phyloP scores from a whole-genome alignment of 2,113 vertebrate species.

The Amphilophus citrinellus region DNA sequence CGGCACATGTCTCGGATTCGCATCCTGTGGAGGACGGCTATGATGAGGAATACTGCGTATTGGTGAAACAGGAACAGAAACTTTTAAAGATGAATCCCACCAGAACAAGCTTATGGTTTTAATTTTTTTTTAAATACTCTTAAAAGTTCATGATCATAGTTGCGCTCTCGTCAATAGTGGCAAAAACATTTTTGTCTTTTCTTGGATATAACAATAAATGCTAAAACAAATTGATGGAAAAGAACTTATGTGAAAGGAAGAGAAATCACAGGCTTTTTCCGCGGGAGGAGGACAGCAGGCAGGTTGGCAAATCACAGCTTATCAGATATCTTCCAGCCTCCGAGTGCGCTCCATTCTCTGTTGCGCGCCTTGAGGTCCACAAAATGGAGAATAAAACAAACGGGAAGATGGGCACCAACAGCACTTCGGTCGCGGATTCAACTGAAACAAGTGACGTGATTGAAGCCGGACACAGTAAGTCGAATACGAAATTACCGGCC shows the following conservation, averaged over 20 bases:
- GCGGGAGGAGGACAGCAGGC: slow-evolving; percentile 64
- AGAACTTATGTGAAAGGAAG: slow-evolving; percentile 10
- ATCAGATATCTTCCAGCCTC: slow-evolving; percentile 14
- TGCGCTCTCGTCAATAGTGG: not conserved
- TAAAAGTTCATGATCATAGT: not conserved
- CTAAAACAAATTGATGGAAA: not conserved
- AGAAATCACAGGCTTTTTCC: slow-evolving; percentile 36
- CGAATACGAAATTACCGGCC: slow-evolving; percentile 5
- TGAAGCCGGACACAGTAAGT: slow-evolving; percentile 43
- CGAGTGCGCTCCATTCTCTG: slow-evolving; percentile 13
- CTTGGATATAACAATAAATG: not conserved
- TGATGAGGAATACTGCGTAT: not conserved
- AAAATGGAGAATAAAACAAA: slow-evolving; percentile 52
- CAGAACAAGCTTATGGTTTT: not conserved
- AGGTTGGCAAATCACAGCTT: slow-evolving; percentile 13
- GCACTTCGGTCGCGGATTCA: slow-evolving; percentile 39
- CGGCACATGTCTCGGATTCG: not conserved
- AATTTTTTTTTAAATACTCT: not conserved
- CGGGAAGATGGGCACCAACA: slow-evolving; percentile 50
- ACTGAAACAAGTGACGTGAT: slow-evolving; percentile 47
- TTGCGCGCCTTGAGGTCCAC: not conserved
- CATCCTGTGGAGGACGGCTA: not conserved
- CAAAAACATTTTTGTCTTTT: not conserved
- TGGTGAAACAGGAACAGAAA: not conserved
- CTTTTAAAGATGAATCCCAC: slow-evolving; percentile 25